These are phyloP conservation scores for Oryzias melastigma DNA, from an alignment of 2,113 vertebrate genomes.

Conservation along the genomic window DNA sequence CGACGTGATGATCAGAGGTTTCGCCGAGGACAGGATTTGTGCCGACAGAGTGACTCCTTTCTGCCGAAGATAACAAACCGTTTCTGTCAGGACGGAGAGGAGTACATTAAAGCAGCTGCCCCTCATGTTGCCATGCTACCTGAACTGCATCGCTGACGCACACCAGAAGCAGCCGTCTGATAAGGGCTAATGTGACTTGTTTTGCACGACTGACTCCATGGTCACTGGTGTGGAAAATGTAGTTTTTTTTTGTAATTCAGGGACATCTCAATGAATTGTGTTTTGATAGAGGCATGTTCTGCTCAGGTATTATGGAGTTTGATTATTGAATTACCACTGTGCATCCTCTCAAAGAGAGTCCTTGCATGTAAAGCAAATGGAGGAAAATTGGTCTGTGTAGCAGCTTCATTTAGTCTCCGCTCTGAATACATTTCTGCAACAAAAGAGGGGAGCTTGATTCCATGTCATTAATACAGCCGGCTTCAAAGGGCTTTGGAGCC, in stretches of 20 bases:
- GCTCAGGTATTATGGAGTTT: constrained; percentile 25
- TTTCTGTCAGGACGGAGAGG: constrained; percentile 22
- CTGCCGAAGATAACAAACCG: constrained; percentile 57
- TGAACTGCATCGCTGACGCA: constrained; percentile 32
- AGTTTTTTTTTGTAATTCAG: constrained; percentile 20
- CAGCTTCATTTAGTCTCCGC: constrained; percentile 42
- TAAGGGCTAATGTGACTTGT: constrained; percentile 18
- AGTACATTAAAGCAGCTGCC: constrained; percentile 32
- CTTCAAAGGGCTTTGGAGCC: constrained; percentile 66
- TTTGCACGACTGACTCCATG: constrained; percentile 29
- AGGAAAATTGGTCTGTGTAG: constrained; percentile 35
- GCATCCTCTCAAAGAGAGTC: constrained; percentile 21
- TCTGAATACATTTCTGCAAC: constrained; percentile 42
- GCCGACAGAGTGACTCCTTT: constrained; percentile 59
- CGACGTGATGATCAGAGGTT: constrained; percentile 75
- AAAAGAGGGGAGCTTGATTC: constrained; percentile 51
- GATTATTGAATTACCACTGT: constrained; percentile 52
- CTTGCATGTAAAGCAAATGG: constrained; percentile 39
- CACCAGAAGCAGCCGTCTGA: constrained; percentile 4
- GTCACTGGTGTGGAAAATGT: constrained; percentile 47
- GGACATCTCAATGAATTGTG: constrained; percentile 18
- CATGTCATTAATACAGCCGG: constrained; percentile 57
- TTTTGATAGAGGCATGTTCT: constrained; percentile 2
- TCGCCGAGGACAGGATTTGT: constrained; percentile 58
- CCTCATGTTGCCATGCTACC: constrained; percentile 38